phyloP scores from a whole-genome alignment of 2,113 vertebrate genomes.

The Mustelus asterias region DNA sequence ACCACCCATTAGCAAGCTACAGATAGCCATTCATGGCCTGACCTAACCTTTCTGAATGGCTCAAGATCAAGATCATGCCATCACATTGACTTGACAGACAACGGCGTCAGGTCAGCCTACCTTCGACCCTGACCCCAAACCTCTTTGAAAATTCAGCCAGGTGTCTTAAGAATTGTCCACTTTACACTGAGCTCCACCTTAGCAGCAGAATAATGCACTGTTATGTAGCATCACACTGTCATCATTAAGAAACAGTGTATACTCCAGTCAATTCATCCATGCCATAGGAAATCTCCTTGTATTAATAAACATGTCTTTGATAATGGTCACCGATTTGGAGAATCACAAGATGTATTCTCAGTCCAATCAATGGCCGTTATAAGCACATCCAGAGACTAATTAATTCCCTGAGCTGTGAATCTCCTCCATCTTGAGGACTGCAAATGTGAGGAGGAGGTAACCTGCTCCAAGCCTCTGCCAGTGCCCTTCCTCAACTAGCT shows the following conservation, averaged over 20 bases:
- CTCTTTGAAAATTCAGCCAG: no score
- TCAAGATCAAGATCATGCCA: no score
- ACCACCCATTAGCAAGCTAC: no score
- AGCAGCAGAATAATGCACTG: neutral
- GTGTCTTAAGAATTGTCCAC: neutral
- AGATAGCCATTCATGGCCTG: no score
- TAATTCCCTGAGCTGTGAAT: neutral
- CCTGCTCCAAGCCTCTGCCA: neutral
- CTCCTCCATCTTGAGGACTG: neutral
- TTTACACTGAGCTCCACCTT: neutral
- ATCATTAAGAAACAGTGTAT: neutral
- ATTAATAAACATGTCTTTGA: neutral
- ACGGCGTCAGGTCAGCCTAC: no score
- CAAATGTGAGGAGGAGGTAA: neutral
- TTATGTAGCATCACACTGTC: neutral
- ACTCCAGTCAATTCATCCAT: neutral
- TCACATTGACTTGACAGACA: no score
- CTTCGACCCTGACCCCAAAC: no score
- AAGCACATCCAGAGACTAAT: neutral
- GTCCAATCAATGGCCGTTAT: neutral
- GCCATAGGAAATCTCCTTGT: neutral
- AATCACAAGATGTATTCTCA: neutral
- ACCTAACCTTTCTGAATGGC: no score
- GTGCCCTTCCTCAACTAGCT: neutral
- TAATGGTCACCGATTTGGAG: neutral